Conservation (phyloP, 1,140 invertebrate genomes). For the Steinernema feltiae region DNA sequence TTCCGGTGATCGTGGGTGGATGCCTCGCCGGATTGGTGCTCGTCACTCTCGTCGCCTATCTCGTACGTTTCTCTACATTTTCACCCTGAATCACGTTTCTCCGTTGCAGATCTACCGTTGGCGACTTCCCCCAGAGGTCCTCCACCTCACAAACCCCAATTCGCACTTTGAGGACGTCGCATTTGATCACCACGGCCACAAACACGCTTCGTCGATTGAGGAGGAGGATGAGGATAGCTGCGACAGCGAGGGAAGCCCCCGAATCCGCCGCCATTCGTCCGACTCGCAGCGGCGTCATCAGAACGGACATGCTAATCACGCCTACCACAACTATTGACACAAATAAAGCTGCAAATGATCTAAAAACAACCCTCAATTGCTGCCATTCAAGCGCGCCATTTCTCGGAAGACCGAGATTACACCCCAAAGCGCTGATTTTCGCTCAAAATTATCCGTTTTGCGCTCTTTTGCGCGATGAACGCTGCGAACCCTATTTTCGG, state of each 20-base stretch:
- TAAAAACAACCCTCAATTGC: no score
- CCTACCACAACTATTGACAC: no score
- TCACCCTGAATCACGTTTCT: neutral
- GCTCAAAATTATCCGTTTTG: no score
- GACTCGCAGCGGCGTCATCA: conserved; percentile 67
- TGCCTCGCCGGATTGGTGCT: conserved; percentile 15
- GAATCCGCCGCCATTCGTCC: neutral
- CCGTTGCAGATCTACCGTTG: conserved; percentile 10
- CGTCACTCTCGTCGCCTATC: conserved; percentile 13
- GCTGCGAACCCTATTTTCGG: no score
- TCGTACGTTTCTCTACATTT: conserved; percentile 11
- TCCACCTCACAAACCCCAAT: neutral
- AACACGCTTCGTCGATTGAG: neutral
- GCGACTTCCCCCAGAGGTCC: conserved; percentile 10
- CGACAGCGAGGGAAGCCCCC: neutral
- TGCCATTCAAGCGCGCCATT: no score
- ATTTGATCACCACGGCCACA: neutral
- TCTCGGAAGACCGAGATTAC: no score
- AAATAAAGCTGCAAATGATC: no score
- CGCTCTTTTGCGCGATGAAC: no score
- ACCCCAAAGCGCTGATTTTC: no score
- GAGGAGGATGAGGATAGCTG: neutral
- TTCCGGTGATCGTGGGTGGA: conserved; percentile 9
- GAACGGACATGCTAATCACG: no score
- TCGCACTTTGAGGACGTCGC: neutral